Evolutionary conservation across 1,140 invertebrate species (phyloP), one percentile per base, ranked within the genome.

Genomic region (Dolichoris vasculosae): DNA sequence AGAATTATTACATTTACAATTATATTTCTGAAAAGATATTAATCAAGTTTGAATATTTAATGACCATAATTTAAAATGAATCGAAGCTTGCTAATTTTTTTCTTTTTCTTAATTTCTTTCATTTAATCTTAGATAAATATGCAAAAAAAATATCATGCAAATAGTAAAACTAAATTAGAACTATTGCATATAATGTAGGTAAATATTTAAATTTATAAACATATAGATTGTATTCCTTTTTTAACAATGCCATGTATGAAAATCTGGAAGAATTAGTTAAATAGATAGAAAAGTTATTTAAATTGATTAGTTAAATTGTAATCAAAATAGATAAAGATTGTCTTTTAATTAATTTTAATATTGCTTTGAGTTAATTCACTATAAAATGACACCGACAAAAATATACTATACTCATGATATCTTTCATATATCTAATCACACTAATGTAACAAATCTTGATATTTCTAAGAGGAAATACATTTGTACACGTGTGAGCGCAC

Each of bases 341-440:
- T n/a, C n/a, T n/a, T n/a, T n/a, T n/a, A n/a, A n/a, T 7, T 76
- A 30, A 46, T 32, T 51, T 76, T 32, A 30, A 76, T 51, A 20
- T 76, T 48, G 43, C 15, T 6, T 23, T 51, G 75, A 51, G 46
- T 32, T 51, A 32, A 32, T 51, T 8, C 13, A 6, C 3, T 76
- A 17, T 0, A 76, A 51, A 9, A 11, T 51, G 46, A 46, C 30
- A 76, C n/a, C 75, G 35, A 26, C 9, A 4, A 26, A 32, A n/a
- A 48, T n/a, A 23, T 30, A 0, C 15, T 17, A 35, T 48, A 75
- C 40, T 75, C 73, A 55, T 35, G 48, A 35, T 77, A 15, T 55
- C 17, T 2, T 48, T 76, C n/a, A 30, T 30, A 26, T 23, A 76
- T 20, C 46, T 76, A 76, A 76, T 76, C 73, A 76, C 73, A 43